Percentiles rank a stretch among this genome's conserved stretches.
Evolutionary conservation across 2,888 invertebrate genomes (phyloP).

Genomic region (Himalopsyche kuldschensis): DNA sequence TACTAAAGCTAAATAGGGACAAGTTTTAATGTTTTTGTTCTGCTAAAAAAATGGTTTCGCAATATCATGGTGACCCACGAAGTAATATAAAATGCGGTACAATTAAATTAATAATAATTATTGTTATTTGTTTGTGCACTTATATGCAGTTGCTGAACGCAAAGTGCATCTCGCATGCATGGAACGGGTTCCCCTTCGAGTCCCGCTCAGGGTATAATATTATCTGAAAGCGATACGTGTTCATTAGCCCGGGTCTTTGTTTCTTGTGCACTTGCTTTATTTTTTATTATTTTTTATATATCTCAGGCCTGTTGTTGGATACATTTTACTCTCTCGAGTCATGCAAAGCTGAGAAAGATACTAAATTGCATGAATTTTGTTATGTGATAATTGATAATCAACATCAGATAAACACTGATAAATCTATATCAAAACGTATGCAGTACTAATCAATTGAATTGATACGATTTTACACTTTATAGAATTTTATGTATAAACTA

Average conservation of each 20-base stretch:
- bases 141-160: not conserved
- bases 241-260: conserved; percentile 29
- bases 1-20: no score
- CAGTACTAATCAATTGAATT: no score
- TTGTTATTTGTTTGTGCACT: not conserved
- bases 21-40: no score
- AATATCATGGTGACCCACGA: not conserved
- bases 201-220: conserved; percentile 6
- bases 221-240: conserved; percentile 31
- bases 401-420: no score
- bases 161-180: not conserved
- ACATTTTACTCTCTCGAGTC: conserved; percentile 8
- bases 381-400: no score
- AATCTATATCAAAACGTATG: no score
- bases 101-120: conserved; percentile 1
- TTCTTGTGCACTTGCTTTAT: conserved; percentile 18
- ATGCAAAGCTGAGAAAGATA: not conserved
- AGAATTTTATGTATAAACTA: no score
- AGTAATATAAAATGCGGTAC: not conserved
- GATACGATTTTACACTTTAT: no score
- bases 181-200: not conserved
- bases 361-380: no score
- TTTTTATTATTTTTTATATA: conserved; percentile 6
- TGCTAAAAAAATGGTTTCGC: no score
- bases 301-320: not conserved